A percentile compares a stretch with the other conserved stretches of the same genome.
These are phyloP conservation scores for Caenorhabditis sp. DNA, from an alignment of 2,888 invertebrate species.

Conservation along the genomic window DNA sequence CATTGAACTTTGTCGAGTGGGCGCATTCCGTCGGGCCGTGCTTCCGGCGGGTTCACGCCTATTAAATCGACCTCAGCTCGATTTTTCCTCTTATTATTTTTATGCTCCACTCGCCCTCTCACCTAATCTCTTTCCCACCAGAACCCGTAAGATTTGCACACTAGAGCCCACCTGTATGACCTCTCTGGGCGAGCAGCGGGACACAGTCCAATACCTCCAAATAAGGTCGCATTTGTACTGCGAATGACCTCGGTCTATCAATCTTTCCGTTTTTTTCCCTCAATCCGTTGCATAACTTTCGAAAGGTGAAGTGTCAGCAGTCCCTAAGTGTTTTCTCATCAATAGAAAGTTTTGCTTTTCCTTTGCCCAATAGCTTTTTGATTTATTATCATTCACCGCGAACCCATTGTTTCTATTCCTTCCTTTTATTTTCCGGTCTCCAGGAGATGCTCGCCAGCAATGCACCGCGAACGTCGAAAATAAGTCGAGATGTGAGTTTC, in stretches of 20 bases:
- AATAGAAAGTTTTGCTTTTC: neutral
- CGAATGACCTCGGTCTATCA: too few species aligned
- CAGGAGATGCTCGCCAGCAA: constrained; percentile 7
- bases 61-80: too few species aligned
- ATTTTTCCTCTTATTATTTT: too few species aligned
- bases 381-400: neutral
- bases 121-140: too few species aligned
- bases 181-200: too few species aligned
- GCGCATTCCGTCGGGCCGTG: neutral
- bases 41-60: neutral
- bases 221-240: too few species aligned
- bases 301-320: neutral
- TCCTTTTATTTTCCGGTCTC: constrained; percentile 1
- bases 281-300: neutral
- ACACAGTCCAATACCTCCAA: too few species aligned
- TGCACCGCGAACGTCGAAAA: constrained; percentile 14
- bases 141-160: too few species aligned
- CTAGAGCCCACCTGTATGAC: too few species aligned
- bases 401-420: neutral
- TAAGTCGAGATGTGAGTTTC: constrained; percentile 40
- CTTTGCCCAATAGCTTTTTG: neutral
- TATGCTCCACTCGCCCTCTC: too few species aligned
- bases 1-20: constrained; percentile 21
- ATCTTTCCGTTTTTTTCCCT: neutral
- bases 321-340: neutral